Conservation (phyloP, 37 sponge, comb jelly and placozoan genomes). For the Theonella swinhoei region DNA sequence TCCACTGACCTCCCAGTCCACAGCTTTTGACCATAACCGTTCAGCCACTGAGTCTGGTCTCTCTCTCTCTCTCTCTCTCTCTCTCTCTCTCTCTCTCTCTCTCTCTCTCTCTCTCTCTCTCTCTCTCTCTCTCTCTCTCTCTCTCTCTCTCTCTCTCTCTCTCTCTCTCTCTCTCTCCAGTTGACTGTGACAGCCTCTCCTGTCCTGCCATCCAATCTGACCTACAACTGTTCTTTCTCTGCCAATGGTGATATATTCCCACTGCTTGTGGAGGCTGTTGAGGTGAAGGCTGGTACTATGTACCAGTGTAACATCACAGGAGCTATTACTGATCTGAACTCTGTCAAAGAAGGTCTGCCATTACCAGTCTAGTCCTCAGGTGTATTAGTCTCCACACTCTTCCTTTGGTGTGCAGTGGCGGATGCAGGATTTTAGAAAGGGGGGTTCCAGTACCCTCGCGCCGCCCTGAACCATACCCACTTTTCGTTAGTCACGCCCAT, state of each 20-base stretch:
- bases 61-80: conserved; percentile 12
- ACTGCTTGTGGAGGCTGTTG: conserved; percentile 11
- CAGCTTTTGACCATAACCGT: too few species aligned
- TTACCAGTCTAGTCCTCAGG: neutral
- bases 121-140: neutral
- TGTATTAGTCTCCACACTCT: conserved; percentile 1
- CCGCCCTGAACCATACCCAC: too few species aligned
- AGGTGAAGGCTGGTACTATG: neutral
- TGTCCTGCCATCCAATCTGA: conserved; percentile 14
- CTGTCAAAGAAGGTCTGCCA: neutral
- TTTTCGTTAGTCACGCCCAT: too few species aligned
- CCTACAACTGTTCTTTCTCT: conserved; percentile 27
- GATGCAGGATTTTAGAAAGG: too few species aligned
- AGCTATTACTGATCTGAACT: conserved; percentile 1
- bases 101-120: neutral
- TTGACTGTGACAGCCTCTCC: conserved; percentile 16
- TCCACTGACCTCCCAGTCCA: too few species aligned
- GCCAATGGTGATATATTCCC: conserved; percentile 16
- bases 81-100: conserved; percentile 7
- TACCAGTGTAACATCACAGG: conserved; percentile 35
- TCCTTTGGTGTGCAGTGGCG: too few species aligned
- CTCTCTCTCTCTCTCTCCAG: too few species aligned
- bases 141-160: too few species aligned
- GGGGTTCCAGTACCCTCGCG: too few species aligned
- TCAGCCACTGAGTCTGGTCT: too few species aligned